phyloP scores from a whole-genome alignment of 2,797 vertebrate genomes.

The Anniella stebbinsi region DNA sequence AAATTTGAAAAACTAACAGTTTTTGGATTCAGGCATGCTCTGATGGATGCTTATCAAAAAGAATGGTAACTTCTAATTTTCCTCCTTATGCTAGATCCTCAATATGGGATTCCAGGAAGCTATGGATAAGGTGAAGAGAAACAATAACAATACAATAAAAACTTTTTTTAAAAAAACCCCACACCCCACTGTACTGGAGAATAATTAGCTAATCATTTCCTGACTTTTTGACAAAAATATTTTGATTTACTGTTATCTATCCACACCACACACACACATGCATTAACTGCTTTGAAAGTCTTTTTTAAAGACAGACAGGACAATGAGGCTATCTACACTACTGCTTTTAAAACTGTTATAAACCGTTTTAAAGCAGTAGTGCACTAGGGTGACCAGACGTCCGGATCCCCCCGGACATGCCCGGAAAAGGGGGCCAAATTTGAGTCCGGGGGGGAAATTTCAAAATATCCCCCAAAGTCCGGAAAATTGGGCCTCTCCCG shows the following conservation, averaged over 20 bases:
- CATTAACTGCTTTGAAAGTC: neutral
- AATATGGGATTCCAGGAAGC: neutral
- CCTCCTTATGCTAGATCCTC: neutral
- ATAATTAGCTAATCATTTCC: neutral
- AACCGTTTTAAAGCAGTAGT: no score
- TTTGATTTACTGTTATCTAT: neutral
- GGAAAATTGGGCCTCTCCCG: no score
- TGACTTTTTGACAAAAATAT: neutral
- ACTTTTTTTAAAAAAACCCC: no score
- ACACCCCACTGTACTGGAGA: no score
- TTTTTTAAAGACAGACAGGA: neutral
- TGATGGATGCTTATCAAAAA: neutral
- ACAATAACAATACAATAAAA: neutral
- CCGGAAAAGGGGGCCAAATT: no score
- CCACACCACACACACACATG: neutral
- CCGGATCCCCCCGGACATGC: no score
- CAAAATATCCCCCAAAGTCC: no score
- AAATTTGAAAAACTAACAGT: no score
- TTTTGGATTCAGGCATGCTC: neutral
- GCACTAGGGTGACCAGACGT: no score
- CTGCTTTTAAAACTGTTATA: no score
- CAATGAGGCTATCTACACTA: no score
- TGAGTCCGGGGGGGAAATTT: no score
- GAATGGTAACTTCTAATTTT: neutral
- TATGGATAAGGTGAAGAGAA: neutral